Evolutionary conservation across 2,888 invertebrate genomes (phyloP).

Genomic region (Ichneumon xanthorius): DNA sequence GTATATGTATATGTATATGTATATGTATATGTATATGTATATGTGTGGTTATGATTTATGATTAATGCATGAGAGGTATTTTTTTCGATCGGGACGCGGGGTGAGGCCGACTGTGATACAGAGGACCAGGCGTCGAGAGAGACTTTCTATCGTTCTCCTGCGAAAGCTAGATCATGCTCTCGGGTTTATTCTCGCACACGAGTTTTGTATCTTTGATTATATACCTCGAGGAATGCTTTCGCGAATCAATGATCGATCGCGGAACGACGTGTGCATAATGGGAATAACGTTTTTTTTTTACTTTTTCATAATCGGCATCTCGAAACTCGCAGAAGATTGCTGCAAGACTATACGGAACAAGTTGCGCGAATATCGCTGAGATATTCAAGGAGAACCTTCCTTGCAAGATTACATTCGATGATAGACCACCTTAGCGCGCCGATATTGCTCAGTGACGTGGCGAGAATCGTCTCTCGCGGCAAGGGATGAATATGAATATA

Average conservation of each 20-base stretch:
- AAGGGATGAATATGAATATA: constrained; percentile 45
- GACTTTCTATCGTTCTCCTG: constrained; percentile 69
- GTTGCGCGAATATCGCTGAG: constrained; percentile 33
- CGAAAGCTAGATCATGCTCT: constrained; percentile 11
- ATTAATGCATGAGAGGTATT: constrained; percentile 83
- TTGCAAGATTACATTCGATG: constrained; percentile 63
- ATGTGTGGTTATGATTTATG: constrained; percentile 72
- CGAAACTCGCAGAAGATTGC: constrained; percentile 61
- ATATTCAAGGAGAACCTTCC: constrained; percentile 37
- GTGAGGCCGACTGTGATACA: constrained; percentile 71
- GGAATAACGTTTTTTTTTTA: constrained; percentile 61
- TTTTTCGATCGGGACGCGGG: constrained; percentile 75
- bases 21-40: neutral
- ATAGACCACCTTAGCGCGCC: constrained; percentile 58
- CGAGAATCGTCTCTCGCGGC: constrained; percentile 55
- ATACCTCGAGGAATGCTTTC: constrained; percentile 69
- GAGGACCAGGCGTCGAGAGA: constrained; percentile 62
- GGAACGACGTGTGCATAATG: constrained; percentile 74
- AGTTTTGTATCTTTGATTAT: neutral
- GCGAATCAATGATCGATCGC: constrained; percentile 77
- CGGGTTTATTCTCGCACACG: constrained; percentile 24
- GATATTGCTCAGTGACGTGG: constrained; percentile 58
- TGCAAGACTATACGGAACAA: constrained; percentile 37
- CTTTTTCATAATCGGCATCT: constrained; percentile 33
- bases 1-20: constrained; percentile 3